These are phyloP conservation scores for Prorops nasuta DNA, from an alignment of 1,140 invertebrate genomes.

Conservation along the genomic window DNA sequence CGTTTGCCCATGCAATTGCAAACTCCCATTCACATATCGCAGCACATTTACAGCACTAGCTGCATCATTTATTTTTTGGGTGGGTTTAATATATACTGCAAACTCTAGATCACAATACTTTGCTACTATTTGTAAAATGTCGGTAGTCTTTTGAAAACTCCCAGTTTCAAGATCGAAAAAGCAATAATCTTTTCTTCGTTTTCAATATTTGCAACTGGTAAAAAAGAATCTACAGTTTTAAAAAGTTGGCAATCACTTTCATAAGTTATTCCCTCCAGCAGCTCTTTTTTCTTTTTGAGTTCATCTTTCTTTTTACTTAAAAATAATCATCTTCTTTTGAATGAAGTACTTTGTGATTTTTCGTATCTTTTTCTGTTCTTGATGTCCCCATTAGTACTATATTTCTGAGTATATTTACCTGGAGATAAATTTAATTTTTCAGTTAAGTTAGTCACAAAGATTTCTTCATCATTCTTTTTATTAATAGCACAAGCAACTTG, in stretches of 20 bases:
- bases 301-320: slow-evolving; percentile 10
- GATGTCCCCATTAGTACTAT: slow-evolving; percentile 1
- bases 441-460: background rate
- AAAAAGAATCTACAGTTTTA: slow-evolving; percentile 3
- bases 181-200: slow-evolving; percentile 3
- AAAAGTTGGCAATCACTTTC: slow-evolving; percentile 9
- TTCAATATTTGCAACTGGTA: slow-evolving; percentile 11
- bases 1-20: slow-evolving; percentile 2
- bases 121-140: slow-evolving; percentile 10
- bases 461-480: slow-evolving; percentile 7
- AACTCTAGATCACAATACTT: slow-evolving; percentile 10
- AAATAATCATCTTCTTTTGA: slow-evolving; percentile 3
- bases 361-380: slow-evolving; percentile 2
- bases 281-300: slow-evolving; percentile 16
- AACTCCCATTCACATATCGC: slow-evolving; percentile 4
- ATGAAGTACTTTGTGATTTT: background rate
- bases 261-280: slow-evolving; percentile 10
- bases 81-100: slow-evolving; percentile 14
- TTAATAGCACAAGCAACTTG: too few species aligned
- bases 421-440: slow-evolving; percentile 5
- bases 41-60: slow-evolving; percentile 12
- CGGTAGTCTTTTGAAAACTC: slow-evolving; percentile 10
- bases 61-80: slow-evolving; percentile 10
- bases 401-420: slow-evolving; percentile 1
- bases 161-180: slow-evolving; percentile 18